Evolutionary conservation across 2,113 vertebrate species (phyloP).

Genomic region (Megaptera novaeangliae): DNA sequence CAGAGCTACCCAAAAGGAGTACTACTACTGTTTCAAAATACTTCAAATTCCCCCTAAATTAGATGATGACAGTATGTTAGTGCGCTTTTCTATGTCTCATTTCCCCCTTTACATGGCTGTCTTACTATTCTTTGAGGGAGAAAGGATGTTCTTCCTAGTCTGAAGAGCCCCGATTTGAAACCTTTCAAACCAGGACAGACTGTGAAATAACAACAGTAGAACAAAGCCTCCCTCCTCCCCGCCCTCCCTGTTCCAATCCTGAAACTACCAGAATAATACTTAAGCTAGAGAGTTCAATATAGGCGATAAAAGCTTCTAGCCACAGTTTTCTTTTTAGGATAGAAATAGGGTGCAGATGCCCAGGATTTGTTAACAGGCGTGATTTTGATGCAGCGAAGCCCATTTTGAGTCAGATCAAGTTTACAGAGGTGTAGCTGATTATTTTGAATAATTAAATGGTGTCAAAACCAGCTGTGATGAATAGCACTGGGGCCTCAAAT

Average conservation of each 20-base stretch:
- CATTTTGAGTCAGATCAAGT: conserved; percentile 81
- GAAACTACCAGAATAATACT: not conserved
- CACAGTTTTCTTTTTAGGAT: not conserved
- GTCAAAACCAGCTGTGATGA: conserved; percentile 88
- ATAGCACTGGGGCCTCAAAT: conserved; percentile 80
- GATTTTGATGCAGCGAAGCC: conserved; percentile 78
- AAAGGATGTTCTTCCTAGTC: not conserved
- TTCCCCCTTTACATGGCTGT: not conserved
- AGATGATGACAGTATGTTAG: not conserved
- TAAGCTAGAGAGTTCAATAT: not conserved
- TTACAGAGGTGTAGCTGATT: conserved; percentile 83
- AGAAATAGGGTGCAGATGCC: conserved; percentile 57
- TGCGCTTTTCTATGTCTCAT: not conserved
- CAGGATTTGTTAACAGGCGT: conserved; percentile 76
- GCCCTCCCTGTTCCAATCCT: not conserved
- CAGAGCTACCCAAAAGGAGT: not conserved
- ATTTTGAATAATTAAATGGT: conserved; percentile 89
- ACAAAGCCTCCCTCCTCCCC: not conserved
- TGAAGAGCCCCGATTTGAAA: not conserved
- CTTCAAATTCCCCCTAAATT: not conserved
- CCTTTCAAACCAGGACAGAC: not conserved
- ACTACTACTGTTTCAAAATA: not conserved
- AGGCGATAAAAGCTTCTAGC: not conserved
- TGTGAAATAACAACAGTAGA: not conserved
- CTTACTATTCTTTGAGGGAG: not conserved